A percentile compares a stretch with the other conserved stretches of the same genome.
Evolutionary conservation across 2,888 invertebrate genomes (phyloP).

Genomic region (Erebia palarica): DNA sequence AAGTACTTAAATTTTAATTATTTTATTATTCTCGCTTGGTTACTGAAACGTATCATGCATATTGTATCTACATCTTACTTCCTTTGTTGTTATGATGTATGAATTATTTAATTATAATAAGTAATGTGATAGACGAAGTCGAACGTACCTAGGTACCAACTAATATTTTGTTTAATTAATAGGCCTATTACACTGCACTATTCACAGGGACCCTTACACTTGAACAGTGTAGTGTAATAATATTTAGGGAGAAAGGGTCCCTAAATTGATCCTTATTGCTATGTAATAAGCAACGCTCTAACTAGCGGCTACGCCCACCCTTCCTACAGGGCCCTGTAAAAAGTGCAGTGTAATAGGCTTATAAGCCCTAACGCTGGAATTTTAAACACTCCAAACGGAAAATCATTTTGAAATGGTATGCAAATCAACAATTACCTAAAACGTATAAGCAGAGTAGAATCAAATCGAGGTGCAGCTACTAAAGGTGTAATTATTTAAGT

Average conservation of each 20-base stretch:
- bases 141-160: constrained; percentile 13
- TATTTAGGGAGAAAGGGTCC: no score
- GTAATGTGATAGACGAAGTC: constrained; percentile 24
- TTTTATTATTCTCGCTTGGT: constrained; percentile 21
- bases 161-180: constrained; percentile 27
- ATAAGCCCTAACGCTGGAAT: constrained; percentile 13
- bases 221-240: no score
- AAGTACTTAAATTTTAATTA: constrained; percentile 45
- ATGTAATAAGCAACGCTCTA: no score
- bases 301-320: no score
- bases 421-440: neutral
- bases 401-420: neutral
- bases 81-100: constrained; percentile 25
- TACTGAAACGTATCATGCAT: constrained; percentile 31
- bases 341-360: no score
- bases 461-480: no score
- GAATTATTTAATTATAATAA: constrained; percentile 31
- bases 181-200: no score
- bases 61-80: constrained; percentile 24
- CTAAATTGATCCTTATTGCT: no score
- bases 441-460: no score
- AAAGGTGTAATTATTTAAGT: no score
- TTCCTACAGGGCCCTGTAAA: no score
- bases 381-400: neutral
- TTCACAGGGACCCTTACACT: no score